Conservation (phyloP, 2,888 invertebrate species). For the Eupithecia tripunctaria region DNA sequence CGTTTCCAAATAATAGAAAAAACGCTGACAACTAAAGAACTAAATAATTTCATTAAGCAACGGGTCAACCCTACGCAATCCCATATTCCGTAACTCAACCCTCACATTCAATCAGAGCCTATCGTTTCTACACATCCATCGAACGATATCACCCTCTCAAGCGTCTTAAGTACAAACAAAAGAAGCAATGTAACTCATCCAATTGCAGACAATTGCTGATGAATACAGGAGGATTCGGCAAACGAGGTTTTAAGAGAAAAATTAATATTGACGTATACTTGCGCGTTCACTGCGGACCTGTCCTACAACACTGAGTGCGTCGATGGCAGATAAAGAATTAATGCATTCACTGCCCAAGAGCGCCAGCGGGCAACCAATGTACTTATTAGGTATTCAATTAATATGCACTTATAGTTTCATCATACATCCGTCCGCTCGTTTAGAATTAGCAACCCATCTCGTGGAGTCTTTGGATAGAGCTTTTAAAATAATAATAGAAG, state of each 20-base stretch:
- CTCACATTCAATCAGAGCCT: slow-evolving; percentile 51
- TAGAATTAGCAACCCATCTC: neutral
- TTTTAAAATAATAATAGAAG: neutral
- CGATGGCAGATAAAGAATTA: neutral
- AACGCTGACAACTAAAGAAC: slow-evolving; percentile 16
- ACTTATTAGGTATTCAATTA: no score
- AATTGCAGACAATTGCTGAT: slow-evolving; percentile 9
- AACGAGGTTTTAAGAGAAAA: neutral
- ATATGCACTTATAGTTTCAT: no score
- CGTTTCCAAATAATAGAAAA: slow-evolving; percentile 9
- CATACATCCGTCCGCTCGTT: no score
- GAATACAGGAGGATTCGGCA: neutral
- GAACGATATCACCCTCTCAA: slow-evolving; percentile 56
- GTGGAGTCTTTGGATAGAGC: neutral
- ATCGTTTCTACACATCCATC: slow-evolving; percentile 58
- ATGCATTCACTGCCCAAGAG: neutral
- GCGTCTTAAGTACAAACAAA: slow-evolving; percentile 57
- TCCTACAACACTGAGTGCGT: no score
- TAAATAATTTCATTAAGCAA: slow-evolving; percentile 32
- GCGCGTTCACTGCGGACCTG: neutral
- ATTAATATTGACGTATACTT: neutral
- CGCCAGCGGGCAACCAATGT: neutral
- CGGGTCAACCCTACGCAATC: slow-evolving; percentile 31
- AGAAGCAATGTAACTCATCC: slow-evolving; percentile 53
- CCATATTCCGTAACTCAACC: slow-evolving; percentile 40